These are phyloP conservation scores for Epirrhoe tristata DNA, from an alignment of 2,888 invertebrate species.

Conservation along the genomic window DNA sequence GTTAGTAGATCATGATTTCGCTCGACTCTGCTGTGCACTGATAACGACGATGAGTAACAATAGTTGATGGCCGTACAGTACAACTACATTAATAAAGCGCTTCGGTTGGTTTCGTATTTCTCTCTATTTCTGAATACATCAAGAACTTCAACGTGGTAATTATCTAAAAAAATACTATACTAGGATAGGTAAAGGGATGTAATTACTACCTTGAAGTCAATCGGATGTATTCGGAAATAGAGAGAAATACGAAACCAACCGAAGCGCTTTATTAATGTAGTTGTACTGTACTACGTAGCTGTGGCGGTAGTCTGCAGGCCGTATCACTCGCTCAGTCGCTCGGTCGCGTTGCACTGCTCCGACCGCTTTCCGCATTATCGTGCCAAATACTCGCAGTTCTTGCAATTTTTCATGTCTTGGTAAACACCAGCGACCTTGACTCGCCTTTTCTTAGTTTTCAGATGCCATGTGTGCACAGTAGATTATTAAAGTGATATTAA, in stretches of 20 bases:
- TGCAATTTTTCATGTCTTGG: conserved; percentile 66
- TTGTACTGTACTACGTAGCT: too few species aligned
- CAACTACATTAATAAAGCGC: too few species aligned
- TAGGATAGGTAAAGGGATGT: too few species aligned
- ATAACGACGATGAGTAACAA: conserved; percentile 62
- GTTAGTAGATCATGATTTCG: conserved; percentile 58
- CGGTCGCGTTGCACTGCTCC: conserved; percentile 54
- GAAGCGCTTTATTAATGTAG: too few species aligned
- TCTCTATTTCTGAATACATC: too few species aligned
- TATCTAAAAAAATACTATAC: too few species aligned
- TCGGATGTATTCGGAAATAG: too few species aligned
- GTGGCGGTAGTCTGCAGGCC: conserved; percentile 22
- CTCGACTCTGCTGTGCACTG: conserved; percentile 71
- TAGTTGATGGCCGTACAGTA: conserved; percentile 33
- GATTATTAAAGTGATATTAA: conserved; percentile 42
- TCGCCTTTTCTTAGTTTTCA: conserved; percentile 60
- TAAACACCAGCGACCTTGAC: conserved; percentile 75
- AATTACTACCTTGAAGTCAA: too few species aligned
- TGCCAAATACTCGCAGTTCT: conserved; percentile 41
- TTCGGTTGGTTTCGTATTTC: too few species aligned
- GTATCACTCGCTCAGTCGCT: conserved; percentile 48
- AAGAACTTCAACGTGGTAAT: too few species aligned
- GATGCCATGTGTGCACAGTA: conserved; percentile 39
- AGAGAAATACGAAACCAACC: too few species aligned
- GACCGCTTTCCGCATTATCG: conserved; percentile 40